Conservation (phyloP, 2,113 vertebrate genomes). For the Galbula dea region DNA sequence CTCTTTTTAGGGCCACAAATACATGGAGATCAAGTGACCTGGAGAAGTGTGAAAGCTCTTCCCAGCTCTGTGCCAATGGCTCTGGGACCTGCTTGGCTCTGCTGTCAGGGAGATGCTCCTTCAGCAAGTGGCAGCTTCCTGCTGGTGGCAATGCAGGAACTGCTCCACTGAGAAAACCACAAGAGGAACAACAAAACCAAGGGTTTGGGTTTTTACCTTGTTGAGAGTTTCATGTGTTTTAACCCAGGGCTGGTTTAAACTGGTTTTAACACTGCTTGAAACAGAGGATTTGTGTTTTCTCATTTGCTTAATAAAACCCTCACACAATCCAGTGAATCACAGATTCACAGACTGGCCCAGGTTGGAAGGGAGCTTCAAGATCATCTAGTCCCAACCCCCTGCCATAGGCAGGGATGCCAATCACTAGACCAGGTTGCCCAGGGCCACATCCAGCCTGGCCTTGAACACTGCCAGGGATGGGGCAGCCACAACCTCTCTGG, state of each 20-base stretch:
- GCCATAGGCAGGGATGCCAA: too few relatives aligned
- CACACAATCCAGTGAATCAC: neutral
- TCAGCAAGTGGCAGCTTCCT: neutral
- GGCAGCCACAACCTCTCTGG: too few relatives aligned
- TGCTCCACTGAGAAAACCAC: neutral
- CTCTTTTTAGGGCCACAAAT: constrained; percentile 25
- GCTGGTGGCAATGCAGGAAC: neutral
- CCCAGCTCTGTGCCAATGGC: neutral
- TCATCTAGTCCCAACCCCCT: too few relatives aligned
- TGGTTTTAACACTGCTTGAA: too few relatives aligned
- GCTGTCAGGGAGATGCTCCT: neutral
- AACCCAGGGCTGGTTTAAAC: too few relatives aligned
- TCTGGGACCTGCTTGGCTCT: neutral
- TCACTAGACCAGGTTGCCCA: too few relatives aligned
- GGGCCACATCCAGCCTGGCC: too few relatives aligned
- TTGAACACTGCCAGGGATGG: too few relatives aligned
- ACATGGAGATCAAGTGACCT: constrained; percentile 34
- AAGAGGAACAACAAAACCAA: neutral
- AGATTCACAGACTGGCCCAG: too few relatives aligned
- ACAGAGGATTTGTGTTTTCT: neutral
- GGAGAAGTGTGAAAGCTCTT: neutral
- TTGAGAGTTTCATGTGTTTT: neutral
- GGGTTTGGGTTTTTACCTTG: neutral
- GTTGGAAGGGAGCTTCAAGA: too few relatives aligned
- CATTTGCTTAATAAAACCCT: neutral